Conservation (phyloP, 2,113 vertebrate species). For the Sorex araneus region DNA sequence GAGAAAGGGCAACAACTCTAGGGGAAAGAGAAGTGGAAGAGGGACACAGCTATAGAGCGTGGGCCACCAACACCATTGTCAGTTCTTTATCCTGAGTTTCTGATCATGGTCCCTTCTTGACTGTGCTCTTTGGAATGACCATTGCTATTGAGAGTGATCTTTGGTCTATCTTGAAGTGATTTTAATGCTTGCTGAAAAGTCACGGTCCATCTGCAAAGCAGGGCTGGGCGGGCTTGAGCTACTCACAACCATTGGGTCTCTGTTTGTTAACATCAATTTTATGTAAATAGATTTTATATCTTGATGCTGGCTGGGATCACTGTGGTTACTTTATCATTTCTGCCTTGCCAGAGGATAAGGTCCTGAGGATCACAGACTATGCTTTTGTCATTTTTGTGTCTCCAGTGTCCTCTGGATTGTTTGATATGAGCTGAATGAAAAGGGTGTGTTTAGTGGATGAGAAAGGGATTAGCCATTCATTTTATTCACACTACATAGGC, state of each 20-base stretch:
- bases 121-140: background rate
- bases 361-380: background rate
- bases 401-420: no score
- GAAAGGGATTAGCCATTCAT: background rate
- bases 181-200: slow-evolving; percentile 23
- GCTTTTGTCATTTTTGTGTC: slow-evolving; percentile 3
- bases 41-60: background rate
- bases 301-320: no score
- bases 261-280: background rate
- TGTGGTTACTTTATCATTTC: background rate
- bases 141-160: background rate
- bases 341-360: background rate
- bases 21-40: background rate
- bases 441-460: background rate
- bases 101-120: background rate
- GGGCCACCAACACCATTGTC: background rate
- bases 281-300: background rate
- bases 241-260: background rate
- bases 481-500: slow-evolving; percentile 24
- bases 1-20: background rate
- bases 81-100: background rate
- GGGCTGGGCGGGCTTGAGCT: no score
- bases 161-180: background rate
- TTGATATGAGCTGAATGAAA: background rate
- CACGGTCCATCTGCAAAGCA: background rate